These are phyloP conservation scores for Desoria tigrina DNA, from an alignment of 2,888 invertebrate species.

Conservation along the genomic window DNA sequence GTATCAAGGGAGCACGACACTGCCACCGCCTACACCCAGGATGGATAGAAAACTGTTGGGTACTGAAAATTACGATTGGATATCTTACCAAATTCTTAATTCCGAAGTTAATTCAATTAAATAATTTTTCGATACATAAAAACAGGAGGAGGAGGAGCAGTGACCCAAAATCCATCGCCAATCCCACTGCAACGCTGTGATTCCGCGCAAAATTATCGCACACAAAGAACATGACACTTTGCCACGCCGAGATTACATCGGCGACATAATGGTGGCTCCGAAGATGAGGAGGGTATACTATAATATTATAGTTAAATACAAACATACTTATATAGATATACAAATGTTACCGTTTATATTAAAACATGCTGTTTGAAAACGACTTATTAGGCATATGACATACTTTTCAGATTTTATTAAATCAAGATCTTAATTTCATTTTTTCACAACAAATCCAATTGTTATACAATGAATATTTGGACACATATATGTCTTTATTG, in stretches of 20 bases:
- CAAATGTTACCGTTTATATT: too few species aligned
- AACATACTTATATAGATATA: too few species aligned
- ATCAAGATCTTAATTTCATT: too few species aligned
- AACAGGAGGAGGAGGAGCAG: background rate
- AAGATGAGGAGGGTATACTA: conserved; percentile 38
- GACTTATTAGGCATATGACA: too few species aligned
- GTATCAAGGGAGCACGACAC: conserved; percentile 55
- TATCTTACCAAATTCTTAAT: background rate
- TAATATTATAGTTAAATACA: too few species aligned
- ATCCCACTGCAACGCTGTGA: conserved; percentile 51
- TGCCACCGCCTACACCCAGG: conserved; percentile 51
- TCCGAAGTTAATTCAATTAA: background rate
- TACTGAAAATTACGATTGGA: conserved; percentile 18
- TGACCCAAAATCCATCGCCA: conserved; percentile 22
- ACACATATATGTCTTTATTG: too few species aligned
- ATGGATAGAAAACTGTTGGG: conserved; percentile 49
- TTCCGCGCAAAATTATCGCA: conserved; percentile 48
- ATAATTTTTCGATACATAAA: too few species aligned
- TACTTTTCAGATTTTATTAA: too few species aligned
- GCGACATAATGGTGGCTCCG: conserved; percentile 39
- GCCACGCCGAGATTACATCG: conserved; percentile 43
- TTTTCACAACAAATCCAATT: too few species aligned
- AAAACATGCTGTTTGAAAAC: too few species aligned
- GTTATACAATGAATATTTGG: too few species aligned
- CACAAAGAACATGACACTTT: conserved; percentile 46